These are phyloP conservation scores for Henricia sp. DNA, from an alignment of 53 echinoderm and acorn worm genomes.

Conservation along the genomic window DNA sequence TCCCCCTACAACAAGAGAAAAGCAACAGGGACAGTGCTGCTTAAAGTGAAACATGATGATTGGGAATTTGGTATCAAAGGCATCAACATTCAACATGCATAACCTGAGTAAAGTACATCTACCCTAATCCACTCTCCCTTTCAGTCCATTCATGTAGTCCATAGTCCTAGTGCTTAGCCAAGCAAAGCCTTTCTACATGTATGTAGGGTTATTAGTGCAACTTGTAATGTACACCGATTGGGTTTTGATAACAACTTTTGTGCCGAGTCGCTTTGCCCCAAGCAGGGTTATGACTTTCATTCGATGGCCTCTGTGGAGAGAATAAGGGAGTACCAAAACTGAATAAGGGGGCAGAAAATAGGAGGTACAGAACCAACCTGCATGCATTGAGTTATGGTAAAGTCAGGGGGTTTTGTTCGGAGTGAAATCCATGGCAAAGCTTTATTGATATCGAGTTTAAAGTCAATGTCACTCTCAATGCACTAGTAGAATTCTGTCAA, in stretches of 20 bases:
- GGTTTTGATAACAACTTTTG: constrained; percentile 40
- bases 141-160: neutral
- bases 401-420: constrained; percentile 41
- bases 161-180: neutral
- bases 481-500: neutral
- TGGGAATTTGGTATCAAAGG: too few species aligned
- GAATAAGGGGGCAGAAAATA: constrained; percentile 31
- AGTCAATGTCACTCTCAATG: constrained; percentile 31
- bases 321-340: constrained; percentile 3
- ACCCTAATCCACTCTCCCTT: constrained; percentile 10
- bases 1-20: neutral
- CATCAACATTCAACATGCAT: too few species aligned
- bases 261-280: neutral
- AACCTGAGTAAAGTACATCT: constrained; percentile 40
- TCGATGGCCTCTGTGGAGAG: constrained; percentile 2
- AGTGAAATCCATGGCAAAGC: neutral
- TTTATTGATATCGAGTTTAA: neutral
- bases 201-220: constrained; percentile 8
- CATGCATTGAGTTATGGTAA: neutral
- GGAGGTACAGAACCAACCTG: constrained; percentile 35
- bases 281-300: constrained; percentile 62
- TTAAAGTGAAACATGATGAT: neutral
- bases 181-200: neutral
- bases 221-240: constrained; percentile 19
- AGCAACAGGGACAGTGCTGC: neutral